A percentile compares a stretch with the other conserved stretches of the same genome.
phyloP scores from a whole-genome alignment of 2,113 vertebrate species.

The chimpanzee (Pan troglodytes) region DNA sequence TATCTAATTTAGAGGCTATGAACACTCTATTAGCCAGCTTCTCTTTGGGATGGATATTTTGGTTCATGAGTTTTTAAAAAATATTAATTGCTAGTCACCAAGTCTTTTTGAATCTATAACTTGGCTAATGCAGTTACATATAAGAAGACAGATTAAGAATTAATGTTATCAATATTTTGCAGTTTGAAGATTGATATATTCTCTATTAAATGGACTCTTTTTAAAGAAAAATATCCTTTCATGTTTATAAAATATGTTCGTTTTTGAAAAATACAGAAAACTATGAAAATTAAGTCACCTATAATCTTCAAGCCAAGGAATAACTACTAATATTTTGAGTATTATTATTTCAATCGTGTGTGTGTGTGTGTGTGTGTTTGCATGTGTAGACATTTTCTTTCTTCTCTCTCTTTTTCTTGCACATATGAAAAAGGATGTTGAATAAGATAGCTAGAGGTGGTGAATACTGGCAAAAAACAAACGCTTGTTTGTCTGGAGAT shows the following conservation, averaged over 20 bases:
- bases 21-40: not conserved
- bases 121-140: not conserved
- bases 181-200: not conserved
- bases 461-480: not conserved
- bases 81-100: not conserved
- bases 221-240: not conserved
- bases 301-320: not conserved
- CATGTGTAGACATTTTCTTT: not conserved
- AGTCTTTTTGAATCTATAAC: not conserved
- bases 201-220: not conserved
- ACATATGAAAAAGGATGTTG: not conserved
- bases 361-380: not conserved
- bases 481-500: not conserved
- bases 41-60: not conserved
- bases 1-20: not conserved
- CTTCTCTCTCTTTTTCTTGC: not conserved
- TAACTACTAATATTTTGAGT: not conserved
- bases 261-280: slow-evolving; percentile 3
- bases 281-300: not conserved
- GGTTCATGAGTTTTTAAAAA: not conserved
- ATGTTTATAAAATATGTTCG: not conserved
- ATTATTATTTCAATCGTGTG: not conserved
- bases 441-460: not conserved
- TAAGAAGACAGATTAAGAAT: not conserved
- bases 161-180: not conserved